Base-by-base conservation (phyloP, 2,797 vertebrate genomes). In the Fistularia commersonii region DNA sequence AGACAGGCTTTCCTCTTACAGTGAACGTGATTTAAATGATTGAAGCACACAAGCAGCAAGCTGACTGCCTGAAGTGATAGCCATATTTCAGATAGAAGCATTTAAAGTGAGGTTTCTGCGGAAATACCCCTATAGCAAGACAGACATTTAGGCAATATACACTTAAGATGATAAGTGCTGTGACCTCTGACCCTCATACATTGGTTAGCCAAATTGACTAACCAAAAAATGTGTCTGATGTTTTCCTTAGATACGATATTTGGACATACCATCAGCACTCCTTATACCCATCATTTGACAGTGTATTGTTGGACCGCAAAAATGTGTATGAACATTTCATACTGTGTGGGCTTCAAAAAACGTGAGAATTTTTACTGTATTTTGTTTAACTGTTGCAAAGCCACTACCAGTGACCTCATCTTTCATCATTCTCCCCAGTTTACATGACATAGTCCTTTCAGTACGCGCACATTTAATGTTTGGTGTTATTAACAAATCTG, bases 11-110 rank as follows among this genome's bases (percentile, higher is more conserved):
- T 5, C 33, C 4, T 57, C 51, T 51, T 6, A 23, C 11, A 37
- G 34, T 48, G 32, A 55, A 62, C 39, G 48, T 54, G 42, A 72
- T 76, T 61, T 59, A 49, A 47, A 54, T 63, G 31, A 53, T 64
- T 55, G 35, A 60, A 31, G 41, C 52, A 63, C 3, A 5, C 42
- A 32, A 48, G 38, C 49, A 45, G 47, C 52, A 50, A 23, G 23
- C 23, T 23, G 34, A 36, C 31, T 40, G 46, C 40, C 32, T 45
- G 58, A 59, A 64, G 23, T 44, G 8, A 57, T 34, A 67, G 45
- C 23, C 4, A 23, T 42, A 34, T 11, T 37, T 41, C 11, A 40
- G 7, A 45, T 47, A 11, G 10, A 48, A 12, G 47, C 46, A 40
- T 50, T 62, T 57, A 34, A n/a, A 38, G 32, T 35, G 52, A 39